Base-by-base conservation (phyloP, 1,140 invertebrate genomes). In the Capitella teleta region DNA sequence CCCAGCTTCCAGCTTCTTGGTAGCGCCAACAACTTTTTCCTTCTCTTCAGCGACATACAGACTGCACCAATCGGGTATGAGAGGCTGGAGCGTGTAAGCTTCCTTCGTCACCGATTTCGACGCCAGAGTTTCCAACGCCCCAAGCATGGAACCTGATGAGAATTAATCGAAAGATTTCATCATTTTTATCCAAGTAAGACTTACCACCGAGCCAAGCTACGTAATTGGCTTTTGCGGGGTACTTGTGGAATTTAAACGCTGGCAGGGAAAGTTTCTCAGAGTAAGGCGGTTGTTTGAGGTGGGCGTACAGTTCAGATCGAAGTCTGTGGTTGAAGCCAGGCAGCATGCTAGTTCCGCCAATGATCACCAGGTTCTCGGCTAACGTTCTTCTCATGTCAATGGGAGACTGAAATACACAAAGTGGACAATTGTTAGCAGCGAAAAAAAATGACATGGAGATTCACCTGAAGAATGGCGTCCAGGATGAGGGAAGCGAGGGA, bases 401-500 rank as follows among this genome's bases (percentile, higher is more conserved):
- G 1, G 83, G 82, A 68, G 84, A 84, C 79, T 84, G 59, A 32
- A 44, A 44, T 6, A 18, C 10, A 14, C 0, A 6, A 16, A n/a
- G 5, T 2, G 14, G 38, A 8, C 10, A 19, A 0, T n/a, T n/a
- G n/a, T n/a, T n/a, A n/a, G n/a, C n/a, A n/a, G n/a, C n/a, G n/a
- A n/a, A n/a, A n/a, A n/a, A n/a, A n/a, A n/a, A 32, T 32, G n/a
- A 32, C 8, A 32, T 32, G 8, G n/a, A 8, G 30, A 32, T 10
- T 32, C 30, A 32, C 84, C 76, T 83, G 79, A 5, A 83, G 43
- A 44, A 94, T 79, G 24, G 85, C 74, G 70, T 90, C 83, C 8
- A 93, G 64, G 56, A 94, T 80, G 66, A 91, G 80, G n/a, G 84
- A 85, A 6, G 86, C 77, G 47, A 94, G 61, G 44, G 84, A 85